Evolutionary conservation across 2,888 invertebrate genomes (phyloP).

Genomic region (Ischnura elegans): DNA sequence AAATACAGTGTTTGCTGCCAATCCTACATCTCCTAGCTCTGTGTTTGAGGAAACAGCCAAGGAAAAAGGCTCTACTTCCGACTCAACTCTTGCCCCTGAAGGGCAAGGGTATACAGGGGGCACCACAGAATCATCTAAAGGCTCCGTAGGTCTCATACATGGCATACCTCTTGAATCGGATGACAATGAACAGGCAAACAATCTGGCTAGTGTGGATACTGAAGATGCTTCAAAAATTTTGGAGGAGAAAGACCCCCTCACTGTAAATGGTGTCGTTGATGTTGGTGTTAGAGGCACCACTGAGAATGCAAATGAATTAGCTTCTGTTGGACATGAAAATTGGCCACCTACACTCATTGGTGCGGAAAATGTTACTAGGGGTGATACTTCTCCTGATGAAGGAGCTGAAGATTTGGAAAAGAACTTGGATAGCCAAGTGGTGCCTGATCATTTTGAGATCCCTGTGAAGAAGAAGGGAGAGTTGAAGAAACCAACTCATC

Average conservation of each 20-base stretch:
- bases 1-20: conserved; percentile 28
- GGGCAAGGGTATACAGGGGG: background rate
- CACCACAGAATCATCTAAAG: background rate
- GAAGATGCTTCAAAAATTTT: background rate
- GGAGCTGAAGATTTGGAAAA: background rate
- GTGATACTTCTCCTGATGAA: background rate
- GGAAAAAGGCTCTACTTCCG: background rate
- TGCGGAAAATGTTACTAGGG: background rate
- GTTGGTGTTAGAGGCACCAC: conserved; percentile 1
- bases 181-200: conserved; percentile 39
- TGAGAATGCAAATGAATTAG: conserved; percentile 29
- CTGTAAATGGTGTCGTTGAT: conserved; percentile 7
- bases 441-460: conserved; percentile 19
- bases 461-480: conserved; percentile 55
- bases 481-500: conserved; percentile 28
- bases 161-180: conserved; percentile 2
- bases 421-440: background rate
- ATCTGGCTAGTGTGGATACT: conserved; percentile 20
- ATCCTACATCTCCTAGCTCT: conserved; percentile 46
- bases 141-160: background rate
- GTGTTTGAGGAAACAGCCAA: conserved; percentile 25
- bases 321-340: background rate
- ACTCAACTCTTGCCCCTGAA: background rate
- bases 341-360: conserved; percentile 23
- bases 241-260: conserved; percentile 20